Evolutionary conservation across 92 coral and sea anemone species (phyloP).

Genomic region (Umimayanthus kanabou): DNA sequence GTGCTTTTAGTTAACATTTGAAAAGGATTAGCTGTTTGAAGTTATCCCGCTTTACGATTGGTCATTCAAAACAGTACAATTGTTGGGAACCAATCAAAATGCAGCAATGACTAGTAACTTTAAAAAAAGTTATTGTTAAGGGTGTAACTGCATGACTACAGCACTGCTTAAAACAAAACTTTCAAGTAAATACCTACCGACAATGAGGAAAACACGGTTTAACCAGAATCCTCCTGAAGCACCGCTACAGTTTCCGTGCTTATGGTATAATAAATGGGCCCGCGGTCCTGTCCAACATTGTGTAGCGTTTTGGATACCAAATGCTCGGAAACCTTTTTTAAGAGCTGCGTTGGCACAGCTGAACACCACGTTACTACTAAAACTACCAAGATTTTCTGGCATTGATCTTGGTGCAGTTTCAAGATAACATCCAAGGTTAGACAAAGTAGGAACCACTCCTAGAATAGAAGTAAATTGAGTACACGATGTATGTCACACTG

Average conservation of each 20-base stretch:
- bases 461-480: not conserved
- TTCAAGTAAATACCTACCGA: constrained; percentile 2
- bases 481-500: no score
- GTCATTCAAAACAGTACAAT: no score
- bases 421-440: not conserved
- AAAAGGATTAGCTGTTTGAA: no score
- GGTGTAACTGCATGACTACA: no score
- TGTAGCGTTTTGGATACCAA: constrained; percentile 15
- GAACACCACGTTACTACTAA: not conserved
- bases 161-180: no score
- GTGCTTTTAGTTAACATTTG: no score
- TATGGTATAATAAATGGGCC: constrained; percentile 10
- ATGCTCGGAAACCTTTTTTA: constrained; percentile 10
- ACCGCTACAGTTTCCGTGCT: not conserved
- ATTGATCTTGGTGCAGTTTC: not conserved
- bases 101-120: no score
- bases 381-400: constrained; percentile 2
- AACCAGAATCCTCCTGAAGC: not conserved
- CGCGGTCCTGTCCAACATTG: constrained; percentile 38
- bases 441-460: not conserved
- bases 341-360: constrained; percentile 9
- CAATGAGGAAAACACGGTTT: not conserved
- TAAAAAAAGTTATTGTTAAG: no score
- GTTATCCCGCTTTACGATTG: no score
- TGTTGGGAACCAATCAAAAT: no score